Percentiles rank a stretch among this genome's conserved stretches.
phyloP scores from a whole-genome alignment of 2,888 invertebrate genomes.

The Drosophila demipolita region DNA sequence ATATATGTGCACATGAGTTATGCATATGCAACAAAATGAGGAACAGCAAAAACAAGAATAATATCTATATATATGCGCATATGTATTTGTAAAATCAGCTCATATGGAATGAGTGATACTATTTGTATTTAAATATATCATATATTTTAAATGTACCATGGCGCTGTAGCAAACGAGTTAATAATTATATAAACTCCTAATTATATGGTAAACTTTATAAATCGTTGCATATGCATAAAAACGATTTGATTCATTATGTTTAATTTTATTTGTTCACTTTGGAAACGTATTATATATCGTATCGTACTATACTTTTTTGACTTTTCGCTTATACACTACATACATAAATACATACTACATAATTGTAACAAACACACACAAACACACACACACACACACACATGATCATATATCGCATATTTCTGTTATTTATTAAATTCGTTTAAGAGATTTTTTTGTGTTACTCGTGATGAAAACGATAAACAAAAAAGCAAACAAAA shows the following conservation, averaged over 20 bases:
- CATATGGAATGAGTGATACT: constrained; percentile 19
- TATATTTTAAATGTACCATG: constrained; percentile 36
- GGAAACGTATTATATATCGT: constrained; percentile 71
- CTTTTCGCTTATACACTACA: constrained; percentile 60
- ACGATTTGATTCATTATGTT: constrained; percentile 43
- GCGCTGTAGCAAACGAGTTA: constrained; percentile 41
- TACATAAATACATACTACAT: constrained; percentile 16
- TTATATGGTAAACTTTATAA: constrained; percentile 26
- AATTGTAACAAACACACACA: constrained; percentile 43
- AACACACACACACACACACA: constrained; percentile 9
- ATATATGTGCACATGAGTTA: constrained; percentile 2
- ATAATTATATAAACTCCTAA: constrained; percentile 31
- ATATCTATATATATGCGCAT: constrained; percentile 7
- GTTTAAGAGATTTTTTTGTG: constrained; percentile 74
- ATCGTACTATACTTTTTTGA: constrained; percentile 60
- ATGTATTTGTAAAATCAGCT: constrained; percentile 17
- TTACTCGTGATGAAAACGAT: constrained; percentile 63
- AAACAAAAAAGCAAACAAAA: constrained; percentile 45
- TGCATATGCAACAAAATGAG: constrained; percentile 36
- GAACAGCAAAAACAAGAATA: neutral
- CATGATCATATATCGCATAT: constrained; percentile 67
- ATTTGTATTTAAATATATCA: constrained; percentile 48
- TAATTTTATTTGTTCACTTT: constrained; percentile 67
- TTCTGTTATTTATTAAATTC: constrained; percentile 80
- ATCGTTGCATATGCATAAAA: constrained; percentile 44